Evolutionary conservation across 2,797 vertebrate genomes (phyloP), one percentile per base, ranked within the genome.

Genomic region (Naso thynnoides): DNA sequence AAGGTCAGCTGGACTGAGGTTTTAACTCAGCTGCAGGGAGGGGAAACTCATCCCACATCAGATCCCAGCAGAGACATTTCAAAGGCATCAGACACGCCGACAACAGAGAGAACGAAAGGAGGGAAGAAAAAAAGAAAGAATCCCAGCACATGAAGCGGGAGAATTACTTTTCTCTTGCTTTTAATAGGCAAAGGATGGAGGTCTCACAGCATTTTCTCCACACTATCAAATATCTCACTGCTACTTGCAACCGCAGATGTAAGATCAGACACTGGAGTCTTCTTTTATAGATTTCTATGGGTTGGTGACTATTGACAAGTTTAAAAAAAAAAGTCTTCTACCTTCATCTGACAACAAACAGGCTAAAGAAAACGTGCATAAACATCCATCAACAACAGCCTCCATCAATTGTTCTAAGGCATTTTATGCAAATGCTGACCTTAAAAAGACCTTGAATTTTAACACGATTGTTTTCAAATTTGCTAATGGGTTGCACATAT

Each of bases 1-100:
- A 70, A 83, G 81, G 86, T 87, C 82, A 84, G 67, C 65, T 54
- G 76, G 74, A 67, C 63, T 0, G 5, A 79, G 72, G 59, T 70
- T 84, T 83, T 42, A 52, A 47, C 67, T 68, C 57, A 38, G 71
- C 73, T 13, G 18, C 24, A 48, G 65, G 62, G 71, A n/a, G 52
- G 57, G 53, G 24, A 14, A 45, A 36, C 55, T 68, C 61, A 56
- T 78, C 59, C 66, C 36, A 48, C 31, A 52, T 59, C 48, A 38
- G 64, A 76, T 72, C 61, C 71, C 42, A 42, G 64, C 54, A 29
- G 56, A 73, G 77, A 54, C 26, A 16, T 73, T 84, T 85, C 73
- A 88, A 81, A 91, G 79, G 76, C 78, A 59, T 78, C 67, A 74
- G 54, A 75, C 60, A 29, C 48, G 16, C 48, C 11, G 8, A 74